Evolutionary conservation across 2,797 vertebrate species (phyloP).

Genomic region (Gallirallus australis): DNA sequence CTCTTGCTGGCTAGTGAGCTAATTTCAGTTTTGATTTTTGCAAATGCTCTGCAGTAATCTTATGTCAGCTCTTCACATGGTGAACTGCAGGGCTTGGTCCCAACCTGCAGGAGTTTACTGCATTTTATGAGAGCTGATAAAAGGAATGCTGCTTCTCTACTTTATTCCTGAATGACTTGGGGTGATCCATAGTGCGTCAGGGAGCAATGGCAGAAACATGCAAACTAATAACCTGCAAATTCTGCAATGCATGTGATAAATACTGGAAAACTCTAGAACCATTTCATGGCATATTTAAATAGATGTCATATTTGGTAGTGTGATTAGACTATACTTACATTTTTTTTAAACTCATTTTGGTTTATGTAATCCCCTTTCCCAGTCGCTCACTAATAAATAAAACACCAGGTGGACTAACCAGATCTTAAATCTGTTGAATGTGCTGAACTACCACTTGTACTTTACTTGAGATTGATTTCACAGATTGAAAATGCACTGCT

Average conservation of each 20-base stretch:
- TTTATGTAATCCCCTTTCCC: constrained; percentile 7
- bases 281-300: background rate
- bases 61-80: background rate
- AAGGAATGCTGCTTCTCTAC: background rate
- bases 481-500: background rate
- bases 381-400: background rate
- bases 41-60: background rate
- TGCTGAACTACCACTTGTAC: background rate
- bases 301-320: background rate
- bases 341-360: background rate
- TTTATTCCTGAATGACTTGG: background rate
- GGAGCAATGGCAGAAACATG: background rate
- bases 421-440: constrained; percentile 34
- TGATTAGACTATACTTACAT: background rate
- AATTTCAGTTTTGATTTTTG: background rate
- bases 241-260: background rate
- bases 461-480: constrained; percentile 29
- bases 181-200: background rate
- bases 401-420: constrained; percentile 20
- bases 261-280: background rate
- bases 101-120: background rate
- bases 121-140: background rate
- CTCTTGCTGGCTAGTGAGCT: background rate
- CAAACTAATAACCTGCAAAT: background rate
- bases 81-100: background rate